Base-by-base conservation (phyloP, 2,113 vertebrate species). In the Hypocryptadius cinnamomeus region DNA sequence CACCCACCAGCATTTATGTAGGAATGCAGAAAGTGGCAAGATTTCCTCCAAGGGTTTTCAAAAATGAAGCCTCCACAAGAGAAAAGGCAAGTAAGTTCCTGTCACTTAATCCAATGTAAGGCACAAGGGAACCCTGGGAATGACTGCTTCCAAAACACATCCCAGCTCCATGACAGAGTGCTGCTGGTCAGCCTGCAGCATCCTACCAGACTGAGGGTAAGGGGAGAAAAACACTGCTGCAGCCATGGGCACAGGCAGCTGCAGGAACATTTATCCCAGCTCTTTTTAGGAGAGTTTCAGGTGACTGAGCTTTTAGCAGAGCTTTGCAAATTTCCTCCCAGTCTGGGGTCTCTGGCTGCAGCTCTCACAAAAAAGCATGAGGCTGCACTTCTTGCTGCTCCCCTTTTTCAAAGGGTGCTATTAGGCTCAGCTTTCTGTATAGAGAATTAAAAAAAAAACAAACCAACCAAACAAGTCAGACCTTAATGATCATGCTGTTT, bases 281-380 rank as follows among this genome's bases (percentile, higher is more conserved):
- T 77, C 54, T 51, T 87, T 72, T 63, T 28, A 91, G 20, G 15
- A 78, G 61, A 93, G 54, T 91, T 95, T 90, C 94, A 92, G 89
- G 91, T 86, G 79, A 88, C 72, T 25, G 69, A 79, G 37, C 30
- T 94, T 92, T 74, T 48, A 89, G 61, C 72, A 91, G 72, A 85
- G 20, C 60, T 90, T 68, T 64, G 71, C 64, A 86, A 56, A 74
- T 78, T 77, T 64, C 64, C 11, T 78, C 71, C 37, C n/a, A n/a
- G 8, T 57, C 40, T 73, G n/a, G 79, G 35, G 72, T 87, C 90
- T 92, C 85, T 78, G 56, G 79, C 76, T 74, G 40, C 27, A 64
- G 72, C 27, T 83, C 63, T 89, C 68, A 85, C 12, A 94, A 85
- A 95, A 94, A 91, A 33, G 30, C 47, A 79, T 66, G 51, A 95